A percentile compares a stretch with the other conserved stretches of the same genome.
Conservation (phyloP, 2,797 vertebrate species). For the Natrix natrix region DNA sequence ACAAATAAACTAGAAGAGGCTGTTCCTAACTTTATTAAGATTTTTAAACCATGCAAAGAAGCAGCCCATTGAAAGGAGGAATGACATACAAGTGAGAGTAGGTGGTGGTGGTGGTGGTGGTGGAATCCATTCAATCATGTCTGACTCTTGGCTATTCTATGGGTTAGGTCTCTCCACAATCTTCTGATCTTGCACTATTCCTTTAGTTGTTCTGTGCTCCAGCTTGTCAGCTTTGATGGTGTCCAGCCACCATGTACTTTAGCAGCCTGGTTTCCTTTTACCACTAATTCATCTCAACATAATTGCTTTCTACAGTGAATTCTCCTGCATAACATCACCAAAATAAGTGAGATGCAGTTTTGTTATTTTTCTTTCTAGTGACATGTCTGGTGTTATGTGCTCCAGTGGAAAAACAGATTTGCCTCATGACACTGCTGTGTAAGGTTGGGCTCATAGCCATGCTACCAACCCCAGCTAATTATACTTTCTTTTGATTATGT, state of each 20-base stretch:
- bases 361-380: background rate
- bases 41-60: background rate
- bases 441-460: rapidly evolving
- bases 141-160: background rate
- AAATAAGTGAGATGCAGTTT: background rate
- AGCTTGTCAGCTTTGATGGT: background rate
- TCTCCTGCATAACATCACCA: background rate
- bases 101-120: too few relatives aligned
- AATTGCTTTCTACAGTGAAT: background rate
- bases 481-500: background rate
- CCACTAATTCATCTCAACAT: background rate
- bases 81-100: background rate
- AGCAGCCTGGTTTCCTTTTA: background rate
- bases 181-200: background rate
- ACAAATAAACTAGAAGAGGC: background rate
- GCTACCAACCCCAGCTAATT: background rate
- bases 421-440: background rate
- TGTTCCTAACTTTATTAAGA: background rate
- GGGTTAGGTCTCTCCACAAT: background rate
- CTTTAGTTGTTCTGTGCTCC: background rate
- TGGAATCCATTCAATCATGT: too few relatives aligned
- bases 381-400: background rate
- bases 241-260: background rate
- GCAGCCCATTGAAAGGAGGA: background rate
- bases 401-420: background rate